Evolutionary conservation across 2,888 invertebrate genomes (phyloP), one percentile per base, ranked within the genome.

Genomic region (Cecidostiba fungosa): DNA sequence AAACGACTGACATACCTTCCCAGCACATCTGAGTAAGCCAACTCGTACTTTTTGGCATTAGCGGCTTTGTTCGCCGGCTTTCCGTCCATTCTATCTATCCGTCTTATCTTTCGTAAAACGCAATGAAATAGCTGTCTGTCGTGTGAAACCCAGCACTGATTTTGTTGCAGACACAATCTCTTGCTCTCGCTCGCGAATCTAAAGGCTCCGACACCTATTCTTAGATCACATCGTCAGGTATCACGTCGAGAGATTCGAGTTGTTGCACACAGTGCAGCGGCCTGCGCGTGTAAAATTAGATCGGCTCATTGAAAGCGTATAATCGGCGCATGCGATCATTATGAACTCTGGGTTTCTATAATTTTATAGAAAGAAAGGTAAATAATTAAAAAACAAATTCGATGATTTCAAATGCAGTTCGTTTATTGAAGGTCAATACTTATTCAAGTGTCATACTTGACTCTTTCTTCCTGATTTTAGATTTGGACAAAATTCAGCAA

Each of bases 1-100:
- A 29, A 80, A 82, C 62, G 19, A 59, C 72, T 23, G 32, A 85
- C 76, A 66, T 88, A 92, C 92, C 92, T 92, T 86, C 92, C 92
- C 66, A 91, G 86, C 81, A 88, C 89, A 78, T 91, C 89, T 19
- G 92, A 92, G 43, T 86, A 82, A 16, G 87, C 87, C 19, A 91
- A 77, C 81, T 88, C 89, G 54, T 91, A 92, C 77, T 92, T 92
- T 12, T 85, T 82, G 23, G 50, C 32, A 8, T 74, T 3, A 19
- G 16, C 8, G 8, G 29, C 10, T 19, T 16, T 3, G 0, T 23
- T 29, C 32, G n/a, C 5, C 54, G 6, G 4, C 36, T 69, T 80
- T 62, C 70, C 69, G 43, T 85, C 50, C 84, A 85, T 85, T 23
- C 23, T 79, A 16, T 62, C 62, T 23, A 59, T 59, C n/a, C 19